These are phyloP conservation scores for Drosophila antonietae DNA, from an alignment of 2,888 invertebrate species.

Conservation along the genomic window DNA sequence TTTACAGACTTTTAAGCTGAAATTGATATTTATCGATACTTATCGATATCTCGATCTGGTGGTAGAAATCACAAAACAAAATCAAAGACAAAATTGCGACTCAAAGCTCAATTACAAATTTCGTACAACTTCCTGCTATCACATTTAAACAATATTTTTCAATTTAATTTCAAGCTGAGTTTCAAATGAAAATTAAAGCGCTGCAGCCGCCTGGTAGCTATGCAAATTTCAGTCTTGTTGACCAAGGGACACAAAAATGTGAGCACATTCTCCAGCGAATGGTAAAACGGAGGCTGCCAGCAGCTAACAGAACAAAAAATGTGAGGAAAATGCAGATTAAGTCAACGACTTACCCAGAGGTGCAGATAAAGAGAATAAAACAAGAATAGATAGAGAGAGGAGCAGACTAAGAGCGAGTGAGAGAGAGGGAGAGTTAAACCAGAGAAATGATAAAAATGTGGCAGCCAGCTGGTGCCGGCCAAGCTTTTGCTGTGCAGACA, in stretches of 20 bases:
- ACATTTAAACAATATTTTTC: not conserved
- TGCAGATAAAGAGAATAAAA: slow-evolving; percentile 12
- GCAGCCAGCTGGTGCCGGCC: slow-evolving; percentile 41
- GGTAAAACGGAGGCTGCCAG: slow-evolving; percentile 20
- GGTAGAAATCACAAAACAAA: too few species aligned
- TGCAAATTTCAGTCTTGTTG: slow-evolving; percentile 58
- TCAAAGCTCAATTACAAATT: not conserved
- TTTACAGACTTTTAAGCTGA: too few species aligned
- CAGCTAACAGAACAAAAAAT: slow-evolving; percentile 17
- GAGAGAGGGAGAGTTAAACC: slow-evolving; percentile 3
- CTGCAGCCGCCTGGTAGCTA: slow-evolving; percentile 36
- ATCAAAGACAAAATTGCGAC: not conserved
- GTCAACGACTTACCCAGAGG: slow-evolving; percentile 58
- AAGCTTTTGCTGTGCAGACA: slow-evolving; percentile 13
- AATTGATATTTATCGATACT: not conserved
- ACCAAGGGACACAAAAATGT: slow-evolving; percentile 50
- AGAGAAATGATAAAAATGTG: slow-evolving; percentile 53
- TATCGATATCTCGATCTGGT: too few species aligned
- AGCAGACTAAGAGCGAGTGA: not conserved
- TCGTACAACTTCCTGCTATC: too few species aligned
- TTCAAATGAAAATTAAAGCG: slow-evolving; percentile 19
- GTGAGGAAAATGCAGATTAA: slow-evolving; percentile 72
- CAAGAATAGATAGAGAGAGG: not conserved
- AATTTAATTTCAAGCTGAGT: slow-evolving; percentile 6
- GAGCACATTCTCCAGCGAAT: slow-evolving; percentile 38